These are phyloP conservation scores for Salvelinus fontinalis DNA, from an alignment of 2,113 vertebrate genomes.

Conservation along the genomic window DNA sequence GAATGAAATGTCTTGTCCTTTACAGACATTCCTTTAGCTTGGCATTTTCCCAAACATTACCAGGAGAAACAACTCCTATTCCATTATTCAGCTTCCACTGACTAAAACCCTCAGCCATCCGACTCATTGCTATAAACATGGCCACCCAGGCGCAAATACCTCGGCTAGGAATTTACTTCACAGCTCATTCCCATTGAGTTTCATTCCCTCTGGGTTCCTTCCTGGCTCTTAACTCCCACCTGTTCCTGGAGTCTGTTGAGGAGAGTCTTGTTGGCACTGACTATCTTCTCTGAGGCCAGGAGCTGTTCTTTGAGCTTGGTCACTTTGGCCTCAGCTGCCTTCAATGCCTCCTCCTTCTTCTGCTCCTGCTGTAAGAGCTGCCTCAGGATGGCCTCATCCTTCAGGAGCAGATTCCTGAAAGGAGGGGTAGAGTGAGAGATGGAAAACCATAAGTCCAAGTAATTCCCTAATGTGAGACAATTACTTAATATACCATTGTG, in stretches of 20 bases:
- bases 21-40: too few relatives aligned
- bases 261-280: slow-evolving; percentile 83
- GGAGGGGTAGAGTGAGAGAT: neutral
- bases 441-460: too few relatives aligned
- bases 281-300: slow-evolving; percentile 89
- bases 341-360: slow-evolving; percentile 90
- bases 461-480: too few relatives aligned
- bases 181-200: neutral
- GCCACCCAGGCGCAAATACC: too few relatives aligned
- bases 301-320: slow-evolving; percentile 88
- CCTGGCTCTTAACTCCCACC: slow-evolving; percentile 61
- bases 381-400: slow-evolving; percentile 88
- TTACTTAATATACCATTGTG: neutral
- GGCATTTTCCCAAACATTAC: too few relatives aligned
- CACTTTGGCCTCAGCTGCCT: slow-evolving; percentile 87
- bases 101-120: too few relatives aligned
- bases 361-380: slow-evolving; percentile 89
- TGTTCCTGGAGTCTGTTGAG: slow-evolving; percentile 95
- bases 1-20: too few relatives aligned
- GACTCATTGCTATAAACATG: too few relatives aligned
- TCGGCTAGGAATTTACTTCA: too few relatives aligned
- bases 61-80: too few relatives aligned
- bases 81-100: too few relatives aligned
- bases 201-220: neutral
- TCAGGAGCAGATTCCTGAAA: slow-evolving; percentile 83